Evolutionary conservation across 2,888 invertebrate genomes (phyloP), one percentile per base, ranked within the genome.

Genomic region (Hyposoter dolosus): DNA sequence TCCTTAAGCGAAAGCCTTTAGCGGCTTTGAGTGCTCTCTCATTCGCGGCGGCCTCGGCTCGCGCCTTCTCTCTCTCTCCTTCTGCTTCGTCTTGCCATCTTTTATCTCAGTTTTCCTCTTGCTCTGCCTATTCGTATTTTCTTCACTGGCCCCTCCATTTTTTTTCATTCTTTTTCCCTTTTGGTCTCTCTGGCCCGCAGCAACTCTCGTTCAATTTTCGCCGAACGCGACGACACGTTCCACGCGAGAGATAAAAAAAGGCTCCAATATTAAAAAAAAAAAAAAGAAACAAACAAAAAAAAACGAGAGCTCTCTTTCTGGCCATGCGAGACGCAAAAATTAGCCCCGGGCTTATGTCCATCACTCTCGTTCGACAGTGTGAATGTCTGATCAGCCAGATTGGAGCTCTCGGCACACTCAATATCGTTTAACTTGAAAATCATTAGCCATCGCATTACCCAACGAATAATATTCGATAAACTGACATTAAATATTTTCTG

Each of bases 191-290:
- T 81, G 32, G 35, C 69, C 68, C 60, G 60, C 56, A 56, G 74
- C 77, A 72, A 63, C 19, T 71, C 86, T 83, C 86, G 83, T 86
- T 83, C 60, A 83, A 86, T 86, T 86, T 83, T 86, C 86, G 81
- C 72, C 81, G 83, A 88, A 87, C 85, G 47, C 88, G 87, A 87
- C 88, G 88, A 88, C 88, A 88, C 84, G 88, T 86, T 87, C 85
- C 88, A 87, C 85, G 87, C 87, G 87, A 87, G 72, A 79, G 76
- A 86, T 68, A 82, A 82, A 63, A 80, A 66, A 71, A 75, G 43
- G 53, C 43, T 19, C 19, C 15, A 40, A 63, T 53, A 56, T 19
- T 40, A 40, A 66, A 19, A 10, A 40, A 40, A 66, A 19, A 12
- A n/a, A 40, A 6, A 1, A 35, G 5, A 9, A 40, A 28, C 1